These are phyloP conservation scores for Rachycentron canadum DNA, from an alignment of 2,797 vertebrate species.

Conservation along the genomic window DNA sequence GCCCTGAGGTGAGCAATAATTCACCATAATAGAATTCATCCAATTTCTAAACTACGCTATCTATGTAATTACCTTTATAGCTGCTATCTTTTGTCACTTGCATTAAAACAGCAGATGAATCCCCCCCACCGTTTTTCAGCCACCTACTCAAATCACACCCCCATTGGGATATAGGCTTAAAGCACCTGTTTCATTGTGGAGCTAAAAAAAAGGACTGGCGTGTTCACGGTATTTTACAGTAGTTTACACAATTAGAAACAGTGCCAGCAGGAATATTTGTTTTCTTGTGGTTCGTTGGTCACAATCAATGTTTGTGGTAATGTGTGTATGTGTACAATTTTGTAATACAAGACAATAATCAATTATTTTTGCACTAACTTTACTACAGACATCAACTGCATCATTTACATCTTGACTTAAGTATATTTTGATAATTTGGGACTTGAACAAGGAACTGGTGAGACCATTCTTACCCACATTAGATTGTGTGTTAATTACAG, in stretches of 20 bases:
- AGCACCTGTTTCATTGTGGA: conserved; percentile 67
- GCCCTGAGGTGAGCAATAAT: background rate
- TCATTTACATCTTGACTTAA: background rate
- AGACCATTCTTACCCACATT: background rate
- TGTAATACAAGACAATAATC: background rate
- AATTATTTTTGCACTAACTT: background rate
- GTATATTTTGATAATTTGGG: background rate
- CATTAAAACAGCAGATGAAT: conserved; percentile 48
- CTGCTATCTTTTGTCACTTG: background rate
- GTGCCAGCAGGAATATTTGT: background rate
- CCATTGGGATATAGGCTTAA: conserved; percentile 54
- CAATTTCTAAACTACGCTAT: background rate
- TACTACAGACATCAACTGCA: background rate
- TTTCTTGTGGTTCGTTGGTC: background rate
- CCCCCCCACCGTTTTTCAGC: conserved; percentile 16
- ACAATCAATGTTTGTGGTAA: background rate
- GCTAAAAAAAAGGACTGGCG: conserved; percentile 32
- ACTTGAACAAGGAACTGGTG: background rate
- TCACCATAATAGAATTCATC: background rate
- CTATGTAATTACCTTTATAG: background rate
- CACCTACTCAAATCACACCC: conserved; percentile 61
- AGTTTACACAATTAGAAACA: background rate
- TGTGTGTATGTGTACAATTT: background rate
- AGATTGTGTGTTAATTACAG: background rate
- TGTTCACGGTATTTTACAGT: conserved; percentile 28